phyloP scores from a whole-genome alignment of 2,113 vertebrate species.

The Brachypodius melanocephalos region DNA sequence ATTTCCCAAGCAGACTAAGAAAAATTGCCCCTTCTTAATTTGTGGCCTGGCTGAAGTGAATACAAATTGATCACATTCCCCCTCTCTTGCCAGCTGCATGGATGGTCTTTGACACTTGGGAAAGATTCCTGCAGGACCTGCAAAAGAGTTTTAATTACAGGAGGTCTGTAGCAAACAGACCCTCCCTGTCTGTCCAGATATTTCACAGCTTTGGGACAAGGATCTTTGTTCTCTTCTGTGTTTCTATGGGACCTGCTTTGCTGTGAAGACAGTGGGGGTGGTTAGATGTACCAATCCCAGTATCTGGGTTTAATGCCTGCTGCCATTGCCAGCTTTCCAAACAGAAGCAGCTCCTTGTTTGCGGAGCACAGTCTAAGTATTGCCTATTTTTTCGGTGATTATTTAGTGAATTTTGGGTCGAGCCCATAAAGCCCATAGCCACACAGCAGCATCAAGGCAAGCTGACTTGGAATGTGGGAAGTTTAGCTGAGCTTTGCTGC shows the following conservation, averaged over 20 bases:
- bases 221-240: background rate
- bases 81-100: background rate
- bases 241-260: background rate
- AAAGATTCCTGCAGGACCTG: background rate
- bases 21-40: background rate
- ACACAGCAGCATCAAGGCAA: background rate
- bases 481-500: background rate
- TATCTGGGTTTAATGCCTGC: background rate
- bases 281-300: background rate
- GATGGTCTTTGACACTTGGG: background rate
- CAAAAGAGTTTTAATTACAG: background rate
- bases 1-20: background rate
- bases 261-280: background rate
- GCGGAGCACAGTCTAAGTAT: background rate
- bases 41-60: background rate
- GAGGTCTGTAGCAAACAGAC: background rate
- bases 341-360: background rate
- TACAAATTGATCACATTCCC: background rate
- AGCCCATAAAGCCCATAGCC: background rate
- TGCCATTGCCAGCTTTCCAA: background rate
- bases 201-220: background rate
- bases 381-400: background rate
- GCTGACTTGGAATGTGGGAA: background rate
- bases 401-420: background rate
- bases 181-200: background rate